A percentile compares a stretch with the other conserved stretches of the same genome.
Conservation (phyloP, 64 coral and sea anemone species). For the Hydrozoanthus tunicans region DNA sequence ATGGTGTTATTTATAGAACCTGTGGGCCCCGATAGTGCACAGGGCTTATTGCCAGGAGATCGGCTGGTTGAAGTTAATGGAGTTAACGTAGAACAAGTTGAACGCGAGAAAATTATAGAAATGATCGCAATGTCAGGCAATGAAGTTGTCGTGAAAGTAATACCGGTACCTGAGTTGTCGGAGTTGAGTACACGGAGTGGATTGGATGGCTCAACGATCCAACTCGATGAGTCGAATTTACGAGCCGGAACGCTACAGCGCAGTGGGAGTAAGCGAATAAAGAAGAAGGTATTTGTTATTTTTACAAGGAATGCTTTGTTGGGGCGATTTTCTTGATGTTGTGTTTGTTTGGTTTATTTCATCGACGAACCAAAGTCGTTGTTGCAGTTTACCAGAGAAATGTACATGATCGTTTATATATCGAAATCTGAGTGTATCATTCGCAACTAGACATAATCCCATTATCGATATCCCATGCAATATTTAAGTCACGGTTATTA, state of each 20-base stretch:
- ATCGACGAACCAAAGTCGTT: too few relatives aligned
- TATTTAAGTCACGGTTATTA: not conserved
- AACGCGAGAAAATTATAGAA: constrained; percentile 95
- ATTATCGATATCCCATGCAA: not conserved
- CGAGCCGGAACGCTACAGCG: constrained; percentile 85
- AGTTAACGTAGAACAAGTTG: constrained; percentile 79
- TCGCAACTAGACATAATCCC: not conserved
- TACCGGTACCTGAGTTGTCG: constrained; percentile 88
- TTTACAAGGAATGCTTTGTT: not conserved
- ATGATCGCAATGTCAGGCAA: constrained; percentile 89
- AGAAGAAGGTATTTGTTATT: constrained; percentile 85
- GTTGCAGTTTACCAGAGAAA: constrained; percentile 12
- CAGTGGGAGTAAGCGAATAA: constrained; percentile 97
- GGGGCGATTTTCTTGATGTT: not conserved
- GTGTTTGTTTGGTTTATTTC: not conserved
- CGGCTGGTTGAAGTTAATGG: constrained; percentile 94
- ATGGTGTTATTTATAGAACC: constrained; percentile 90
- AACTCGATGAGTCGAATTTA: constrained; percentile 93
- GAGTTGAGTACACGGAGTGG: constrained; percentile 95
- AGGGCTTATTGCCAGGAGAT: constrained; percentile 85
- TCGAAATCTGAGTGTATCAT: not conserved
- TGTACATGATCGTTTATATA: not conserved
- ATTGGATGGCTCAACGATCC: constrained; percentile 85
- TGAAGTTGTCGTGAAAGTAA: constrained; percentile 91
- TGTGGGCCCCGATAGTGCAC: constrained; percentile 62